Percentiles rank a stretch among this genome's conserved stretches.
These are phyloP conservation scores for Thamnaconus septentrionalis DNA, from an alignment of 2,113 vertebrate species.

Conservation along the genomic window DNA sequence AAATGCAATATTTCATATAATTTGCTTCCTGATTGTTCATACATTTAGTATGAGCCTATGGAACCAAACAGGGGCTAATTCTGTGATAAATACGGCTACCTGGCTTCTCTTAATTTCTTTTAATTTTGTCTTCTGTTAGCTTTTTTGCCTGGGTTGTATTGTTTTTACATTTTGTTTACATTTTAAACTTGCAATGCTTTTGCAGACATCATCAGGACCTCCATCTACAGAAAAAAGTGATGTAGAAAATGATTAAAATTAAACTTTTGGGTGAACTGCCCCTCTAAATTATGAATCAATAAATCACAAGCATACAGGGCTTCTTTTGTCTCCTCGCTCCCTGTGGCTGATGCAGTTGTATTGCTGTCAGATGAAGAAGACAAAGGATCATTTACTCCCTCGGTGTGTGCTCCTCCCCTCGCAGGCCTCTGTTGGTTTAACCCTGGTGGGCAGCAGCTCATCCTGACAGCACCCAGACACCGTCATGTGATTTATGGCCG, in stretches of 20 bases:
- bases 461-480: slow-evolving; percentile 67
- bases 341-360: slow-evolving; percentile 36
- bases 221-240: neutral
- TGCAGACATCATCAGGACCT: no score
- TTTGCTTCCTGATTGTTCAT: neutral
- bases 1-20: no score
- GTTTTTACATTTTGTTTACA: no score
- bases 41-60: slow-evolving; percentile 55
- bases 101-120: slow-evolving; percentile 78
- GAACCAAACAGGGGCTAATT: slow-evolving; percentile 71
- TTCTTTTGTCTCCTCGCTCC: slow-evolving; percentile 30
- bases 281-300: no score
- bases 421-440: slow-evolving; percentile 77
- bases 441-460: slow-evolving; percentile 71
- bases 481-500: slow-evolving; percentile 69
- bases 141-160: slow-evolving; percentile 16
- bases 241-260: neutral
- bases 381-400: slow-evolving; percentile 65
- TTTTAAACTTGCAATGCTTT: no score
- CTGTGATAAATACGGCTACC: slow-evolving; percentile 85
- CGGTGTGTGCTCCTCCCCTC: slow-evolving; percentile 61
- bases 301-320: slow-evolving; percentile 1
- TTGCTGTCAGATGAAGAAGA: slow-evolving; percentile 61
- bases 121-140: no score
- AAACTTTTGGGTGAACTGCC: neutral